phyloP scores from a whole-genome alignment of 37 sponge, comb jelly and placozoan genomes.

The Oscarella lobularis region DNA sequence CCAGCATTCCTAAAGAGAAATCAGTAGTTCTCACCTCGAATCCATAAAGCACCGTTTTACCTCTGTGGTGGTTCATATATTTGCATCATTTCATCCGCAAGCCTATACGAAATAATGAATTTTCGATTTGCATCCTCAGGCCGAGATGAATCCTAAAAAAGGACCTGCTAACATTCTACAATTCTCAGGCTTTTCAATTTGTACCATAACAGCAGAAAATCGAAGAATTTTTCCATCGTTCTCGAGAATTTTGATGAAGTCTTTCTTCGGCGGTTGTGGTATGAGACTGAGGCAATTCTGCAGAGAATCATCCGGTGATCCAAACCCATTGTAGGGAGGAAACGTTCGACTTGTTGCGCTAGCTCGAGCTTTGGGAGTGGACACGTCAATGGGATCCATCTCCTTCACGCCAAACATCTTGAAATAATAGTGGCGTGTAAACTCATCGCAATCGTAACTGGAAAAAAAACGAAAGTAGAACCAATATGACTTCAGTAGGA shows the following conservation, averaged over 20 bases:
- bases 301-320: conserved; percentile 86
- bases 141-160: conserved; percentile 47
- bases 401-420: conserved; percentile 43
- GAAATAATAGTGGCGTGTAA: conserved; percentile 71
- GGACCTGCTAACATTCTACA: not conserved
- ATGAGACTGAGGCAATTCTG: conserved; percentile 87
- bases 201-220: conserved; percentile 12
- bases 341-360: conserved; percentile 25
- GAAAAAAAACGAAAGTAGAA: not conserved
- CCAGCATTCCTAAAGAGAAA: conserved; percentile 73
- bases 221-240: conserved; percentile 85
- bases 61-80: conserved; percentile 92
- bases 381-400: conserved; percentile 38
- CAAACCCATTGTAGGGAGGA: conserved; percentile 96
- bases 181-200: not conserved
- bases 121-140: conserved; percentile 83
- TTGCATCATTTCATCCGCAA: conserved; percentile 82
- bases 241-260: conserved; percentile 94
- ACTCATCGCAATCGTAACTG: conserved; percentile 89
- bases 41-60: conserved; percentile 17
- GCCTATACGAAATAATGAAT: conserved; percentile 86
- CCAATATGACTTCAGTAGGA: not conserved
- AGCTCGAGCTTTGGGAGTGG: too few species aligned
- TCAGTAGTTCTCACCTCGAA: not conserved
- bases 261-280: conserved; percentile 97